Conservation (phyloP, 2,888 invertebrate genomes). For the Zaprionus bogoriensis region DNA sequence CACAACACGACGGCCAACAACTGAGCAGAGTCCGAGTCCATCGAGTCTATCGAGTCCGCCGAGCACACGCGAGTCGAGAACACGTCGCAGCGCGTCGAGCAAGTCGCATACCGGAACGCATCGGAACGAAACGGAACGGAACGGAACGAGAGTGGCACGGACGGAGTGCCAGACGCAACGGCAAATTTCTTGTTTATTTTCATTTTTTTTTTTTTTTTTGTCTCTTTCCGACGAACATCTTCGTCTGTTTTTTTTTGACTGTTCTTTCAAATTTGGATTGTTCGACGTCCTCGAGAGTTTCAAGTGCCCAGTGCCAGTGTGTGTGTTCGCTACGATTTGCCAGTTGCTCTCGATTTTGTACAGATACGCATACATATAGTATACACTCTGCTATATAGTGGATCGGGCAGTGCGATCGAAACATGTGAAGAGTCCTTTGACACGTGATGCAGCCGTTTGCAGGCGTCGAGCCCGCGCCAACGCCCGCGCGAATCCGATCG, state of each 20-base stretch:
- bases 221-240: too few relatives aligned
- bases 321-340: slow-evolving; percentile 6
- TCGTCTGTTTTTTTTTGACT: too few relatives aligned
- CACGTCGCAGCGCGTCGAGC: slow-evolving; percentile 11
- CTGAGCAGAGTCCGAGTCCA: too few relatives aligned
- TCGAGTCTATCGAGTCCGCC: slow-evolving; percentile 4
- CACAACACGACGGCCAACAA: slow-evolving; percentile 12
- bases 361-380: background rate
- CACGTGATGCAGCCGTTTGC: slow-evolving; percentile 56
- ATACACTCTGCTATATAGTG: too few relatives aligned
- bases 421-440: slow-evolving; percentile 46
- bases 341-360: slow-evolving; percentile 7
- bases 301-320: slow-evolving; percentile 8
- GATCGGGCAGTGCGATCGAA: slow-evolving; percentile 27
- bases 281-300: slow-evolving; percentile 9
- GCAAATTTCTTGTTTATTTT: slow-evolving; percentile 7
- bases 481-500: slow-evolving; percentile 43
- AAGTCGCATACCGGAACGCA: slow-evolving; percentile 13
- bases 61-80: slow-evolving; percentile 14
- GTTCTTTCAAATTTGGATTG: too few relatives aligned
- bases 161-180: slow-evolving; percentile 23
- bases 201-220: background rate
- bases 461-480: slow-evolving; percentile 40
- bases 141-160: background rate
- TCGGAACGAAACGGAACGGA: background rate